Percentiles rank a stretch among this genome's conserved stretches.
Evolutionary conservation across 1,140 invertebrate species (phyloP).

Genomic region (Phymastichus coffea): DNA sequence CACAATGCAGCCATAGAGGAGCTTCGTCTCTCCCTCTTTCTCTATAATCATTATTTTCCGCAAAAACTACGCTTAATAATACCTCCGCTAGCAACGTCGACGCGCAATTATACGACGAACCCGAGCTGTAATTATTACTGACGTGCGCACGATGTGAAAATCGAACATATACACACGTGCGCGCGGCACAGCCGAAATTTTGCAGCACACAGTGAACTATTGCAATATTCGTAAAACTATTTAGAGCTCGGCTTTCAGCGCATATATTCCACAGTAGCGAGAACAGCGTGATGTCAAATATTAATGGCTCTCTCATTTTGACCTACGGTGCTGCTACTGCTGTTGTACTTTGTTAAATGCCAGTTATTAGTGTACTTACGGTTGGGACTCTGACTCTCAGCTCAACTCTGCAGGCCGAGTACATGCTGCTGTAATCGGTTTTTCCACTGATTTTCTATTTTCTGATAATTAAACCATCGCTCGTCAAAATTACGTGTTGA

Average conservation of each 20-base stretch:
- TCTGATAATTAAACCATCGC: too few species aligned
- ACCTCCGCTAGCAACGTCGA: not conserved
- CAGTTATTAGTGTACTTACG: too few species aligned
- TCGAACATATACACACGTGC: not conserved
- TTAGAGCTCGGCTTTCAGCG: slow-evolving; percentile 4
- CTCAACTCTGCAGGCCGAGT: too few species aligned
- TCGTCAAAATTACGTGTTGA: too few species aligned
- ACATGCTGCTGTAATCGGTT: too few species aligned
- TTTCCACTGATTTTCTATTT: too few species aligned
- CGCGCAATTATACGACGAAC: not conserved
- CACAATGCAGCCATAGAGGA: slow-evolving; percentile 12
- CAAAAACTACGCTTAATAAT: slow-evolving; percentile 18
- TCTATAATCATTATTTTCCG: slow-evolving; percentile 21
- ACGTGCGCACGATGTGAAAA: not conserved
- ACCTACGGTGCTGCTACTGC: too few species aligned
- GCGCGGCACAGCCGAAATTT: not conserved
- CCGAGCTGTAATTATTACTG: slow-evolving; percentile 12
- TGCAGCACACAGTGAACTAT: not conserved
- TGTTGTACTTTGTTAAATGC: too few species aligned
- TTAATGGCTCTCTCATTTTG: too few species aligned
- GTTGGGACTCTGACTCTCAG: too few species aligned
- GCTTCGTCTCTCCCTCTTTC: not conserved
- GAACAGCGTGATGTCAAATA: too few species aligned
- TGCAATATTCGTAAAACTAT: not conserved
- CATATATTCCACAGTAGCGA: too few species aligned